These are phyloP conservation scores for Synanthedon tipuliformis DNA, from an alignment of 2,888 invertebrate genomes.

Conservation along the genomic window DNA sequence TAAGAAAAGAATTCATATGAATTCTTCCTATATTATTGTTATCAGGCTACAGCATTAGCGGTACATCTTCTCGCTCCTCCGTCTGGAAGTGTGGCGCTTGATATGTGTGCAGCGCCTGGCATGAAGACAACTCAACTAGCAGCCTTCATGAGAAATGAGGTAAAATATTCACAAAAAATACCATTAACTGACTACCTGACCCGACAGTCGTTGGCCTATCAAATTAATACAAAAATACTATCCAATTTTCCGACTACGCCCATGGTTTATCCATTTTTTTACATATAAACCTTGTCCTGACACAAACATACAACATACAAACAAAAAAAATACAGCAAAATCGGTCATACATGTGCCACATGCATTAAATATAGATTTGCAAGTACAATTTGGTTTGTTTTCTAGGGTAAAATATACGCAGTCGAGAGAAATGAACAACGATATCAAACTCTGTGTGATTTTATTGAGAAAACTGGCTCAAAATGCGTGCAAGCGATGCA, in stretches of 20 bases:
- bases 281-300: too few species aligned
- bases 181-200: not conserved
- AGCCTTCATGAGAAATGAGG: constrained; percentile 81
- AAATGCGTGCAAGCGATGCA: constrained; percentile 76
- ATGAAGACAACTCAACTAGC: constrained; percentile 95
- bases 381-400: not conserved
- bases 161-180: constrained; percentile 21
- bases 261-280: too few species aligned
- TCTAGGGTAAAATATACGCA: constrained; percentile 81
- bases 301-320: too few species aligned
- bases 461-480: constrained; percentile 74
- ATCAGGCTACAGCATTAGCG: constrained; percentile 91
- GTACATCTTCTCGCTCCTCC: constrained; percentile 82
- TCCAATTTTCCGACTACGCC: too few species aligned
- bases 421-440: constrained; percentile 80
- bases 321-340: not conserved
- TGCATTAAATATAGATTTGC: not conserved
- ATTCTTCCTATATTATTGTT: constrained; percentile 3
- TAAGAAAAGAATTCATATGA: not conserved
- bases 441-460: constrained; percentile 73
- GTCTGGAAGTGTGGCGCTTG: constrained; percentile 80
- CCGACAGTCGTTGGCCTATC: too few species aligned
- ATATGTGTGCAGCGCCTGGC: constrained; percentile 98
- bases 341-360: not conserved
- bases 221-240: too few species aligned